Conservation (phyloP, 2,797 vertebrate genomes). For the Miichthys miiuy region DNA sequence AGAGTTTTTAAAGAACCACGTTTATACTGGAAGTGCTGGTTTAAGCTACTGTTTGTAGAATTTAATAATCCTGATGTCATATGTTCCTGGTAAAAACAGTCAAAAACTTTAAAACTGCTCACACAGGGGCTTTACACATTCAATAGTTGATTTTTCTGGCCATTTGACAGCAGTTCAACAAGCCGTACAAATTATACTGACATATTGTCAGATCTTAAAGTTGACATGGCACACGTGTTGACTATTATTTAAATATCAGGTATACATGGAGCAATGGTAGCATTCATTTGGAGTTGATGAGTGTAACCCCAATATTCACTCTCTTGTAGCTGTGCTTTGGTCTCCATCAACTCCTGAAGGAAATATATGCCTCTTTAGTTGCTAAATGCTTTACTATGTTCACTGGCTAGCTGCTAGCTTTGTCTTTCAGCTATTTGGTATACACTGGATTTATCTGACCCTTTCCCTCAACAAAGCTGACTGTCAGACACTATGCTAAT, state of each 20-base stretch:
- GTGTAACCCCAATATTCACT: not conserved
- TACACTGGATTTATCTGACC: not conserved
- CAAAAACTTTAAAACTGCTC: not conserved
- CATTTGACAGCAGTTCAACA: not conserved
- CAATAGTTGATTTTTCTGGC: not conserved
- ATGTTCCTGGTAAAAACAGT: not conserved
- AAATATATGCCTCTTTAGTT: not conserved
- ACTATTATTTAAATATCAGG: not conserved
- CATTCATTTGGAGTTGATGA: not conserved
- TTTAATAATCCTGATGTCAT: not conserved
- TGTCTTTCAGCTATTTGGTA: not conserved
- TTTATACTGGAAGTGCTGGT: not conserved
- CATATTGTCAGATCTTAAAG: not conserved
- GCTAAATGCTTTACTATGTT: not conserved
- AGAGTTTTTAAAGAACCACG: not conserved
- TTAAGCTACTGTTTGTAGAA: not conserved
- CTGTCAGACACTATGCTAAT: not conserved
- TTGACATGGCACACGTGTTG: not conserved
- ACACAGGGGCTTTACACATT: not conserved
- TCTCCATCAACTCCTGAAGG: not conserved
- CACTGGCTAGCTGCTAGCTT: too few relatives aligned
- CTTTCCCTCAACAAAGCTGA: not conserved
- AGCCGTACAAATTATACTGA: not conserved
- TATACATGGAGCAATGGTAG: not conserved
- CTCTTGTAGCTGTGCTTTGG: not conserved